These are phyloP conservation scores for Haemorhous mexicanus DNA, from an alignment of 2,113 vertebrate species.

Conservation along the genomic window DNA sequence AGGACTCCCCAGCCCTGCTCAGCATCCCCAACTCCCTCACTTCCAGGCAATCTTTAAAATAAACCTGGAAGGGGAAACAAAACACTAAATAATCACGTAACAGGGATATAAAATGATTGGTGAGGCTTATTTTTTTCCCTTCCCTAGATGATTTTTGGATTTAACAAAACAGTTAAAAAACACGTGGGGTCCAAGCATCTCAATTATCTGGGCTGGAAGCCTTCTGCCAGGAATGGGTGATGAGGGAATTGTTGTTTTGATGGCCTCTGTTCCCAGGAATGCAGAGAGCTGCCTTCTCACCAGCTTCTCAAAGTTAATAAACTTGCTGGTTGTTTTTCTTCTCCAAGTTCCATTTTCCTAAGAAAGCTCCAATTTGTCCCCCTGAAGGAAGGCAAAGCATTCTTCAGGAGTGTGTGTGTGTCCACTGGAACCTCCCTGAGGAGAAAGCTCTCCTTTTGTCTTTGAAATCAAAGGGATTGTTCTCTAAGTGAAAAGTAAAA, in stretches of 20 bases:
- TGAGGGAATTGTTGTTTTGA: neutral
- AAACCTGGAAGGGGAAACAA: neutral
- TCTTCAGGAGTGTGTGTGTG: fast-evolving
- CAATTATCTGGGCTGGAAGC: neutral
- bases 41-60: neutral
- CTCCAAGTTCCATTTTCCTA: neutral
- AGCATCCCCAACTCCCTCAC: neutral
- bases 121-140: neutral
- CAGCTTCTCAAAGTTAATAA: neutral
- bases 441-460: neutral
- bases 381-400: neutral
- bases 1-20: neutral
- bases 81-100: neutral
- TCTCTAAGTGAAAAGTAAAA: neutral
- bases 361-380: neutral
- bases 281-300: neutral
- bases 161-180: neutral
- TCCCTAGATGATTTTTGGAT: neutral
- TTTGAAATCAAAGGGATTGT: neutral
- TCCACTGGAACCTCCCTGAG: neutral
- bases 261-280: neutral
- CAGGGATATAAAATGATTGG: neutral
- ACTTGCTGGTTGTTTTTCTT: neutral
- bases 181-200: neutral
- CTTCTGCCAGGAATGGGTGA: neutral